Percentiles rank a stretch among this genome's conserved stretches.
These are phyloP conservation scores for Linepithema humile DNA, from an alignment of 1,140 invertebrate species.

Conservation along the genomic window DNA sequence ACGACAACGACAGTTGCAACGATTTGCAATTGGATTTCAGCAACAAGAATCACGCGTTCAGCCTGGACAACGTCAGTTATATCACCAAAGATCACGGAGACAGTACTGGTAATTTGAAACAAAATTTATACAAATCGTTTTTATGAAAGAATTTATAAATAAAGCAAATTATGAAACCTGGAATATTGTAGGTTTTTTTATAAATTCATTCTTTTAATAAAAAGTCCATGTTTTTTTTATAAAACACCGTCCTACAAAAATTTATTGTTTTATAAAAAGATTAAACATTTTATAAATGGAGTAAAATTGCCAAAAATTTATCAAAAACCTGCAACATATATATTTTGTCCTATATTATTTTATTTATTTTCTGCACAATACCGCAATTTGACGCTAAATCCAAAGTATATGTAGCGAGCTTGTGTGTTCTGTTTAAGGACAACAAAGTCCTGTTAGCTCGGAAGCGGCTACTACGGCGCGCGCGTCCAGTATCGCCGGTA, in stretches of 20 bases:
- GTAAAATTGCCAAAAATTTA: too few species aligned
- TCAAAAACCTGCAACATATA: too few species aligned
- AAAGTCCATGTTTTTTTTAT: too few species aligned
- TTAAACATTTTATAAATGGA: too few species aligned
- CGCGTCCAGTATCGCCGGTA: constrained; percentile 88
- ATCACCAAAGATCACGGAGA: constrained; percentile 91
- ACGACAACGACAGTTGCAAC: constrained; percentile 90
- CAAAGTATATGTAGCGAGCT: not conserved
- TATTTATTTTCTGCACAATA: too few species aligned
- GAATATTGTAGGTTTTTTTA: not conserved
- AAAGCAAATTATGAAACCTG: not conserved
- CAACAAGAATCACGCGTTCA: constrained; percentile 94
- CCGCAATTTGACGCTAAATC: too few species aligned
- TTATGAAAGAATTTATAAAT: not conserved
- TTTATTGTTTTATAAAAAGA: too few species aligned
- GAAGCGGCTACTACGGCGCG: constrained; percentile 92
- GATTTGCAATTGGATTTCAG: constrained; percentile 94
- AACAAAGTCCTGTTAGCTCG: constrained; percentile 92
- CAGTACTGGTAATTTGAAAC: constrained; percentile 79
- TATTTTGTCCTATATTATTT: too few species aligned
- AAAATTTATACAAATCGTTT: not conserved
- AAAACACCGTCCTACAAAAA: too few species aligned
- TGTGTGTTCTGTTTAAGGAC: constrained; percentile 83
- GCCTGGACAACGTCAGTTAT: constrained; percentile 93
- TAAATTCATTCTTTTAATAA: too few species aligned